Percentiles rank a stretch among this genome's conserved stretches.
Conservation (phyloP, 2,797 vertebrate genomes). For the Ptychadena robeensis region DNA sequence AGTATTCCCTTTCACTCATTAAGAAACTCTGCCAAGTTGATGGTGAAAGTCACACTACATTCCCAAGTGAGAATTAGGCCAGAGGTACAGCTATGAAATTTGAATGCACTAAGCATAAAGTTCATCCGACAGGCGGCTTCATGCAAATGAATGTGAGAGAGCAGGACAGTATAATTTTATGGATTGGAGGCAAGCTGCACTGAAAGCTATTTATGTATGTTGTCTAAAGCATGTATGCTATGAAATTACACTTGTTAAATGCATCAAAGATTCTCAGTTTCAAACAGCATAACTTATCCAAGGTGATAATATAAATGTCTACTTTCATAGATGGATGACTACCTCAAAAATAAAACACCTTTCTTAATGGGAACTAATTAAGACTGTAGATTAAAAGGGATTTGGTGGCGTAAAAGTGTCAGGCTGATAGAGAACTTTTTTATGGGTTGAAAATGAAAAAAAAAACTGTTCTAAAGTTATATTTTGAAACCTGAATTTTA, state of each 20-base stretch:
- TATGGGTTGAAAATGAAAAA: slow-evolving; percentile 18
- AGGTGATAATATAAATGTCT: slow-evolving; percentile 65
- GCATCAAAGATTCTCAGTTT: slow-evolving; percentile 56
- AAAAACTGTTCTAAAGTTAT: slow-evolving; percentile 7
- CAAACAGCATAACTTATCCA: slow-evolving; percentile 64
- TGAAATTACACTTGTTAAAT: slow-evolving; percentile 66
- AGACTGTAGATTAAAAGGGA: slow-evolving; percentile 66
- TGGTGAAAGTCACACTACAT: slow-evolving; percentile 73
- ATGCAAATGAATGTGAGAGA: slow-evolving; percentile 54
- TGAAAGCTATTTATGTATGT: slow-evolving; percentile 53
- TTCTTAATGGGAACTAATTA: slow-evolving; percentile 69
- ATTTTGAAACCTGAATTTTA: not conserved
- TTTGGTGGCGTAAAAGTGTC: slow-evolving; percentile 63
- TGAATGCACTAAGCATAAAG: slow-evolving; percentile 67
- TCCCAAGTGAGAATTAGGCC: slow-evolving; percentile 68
- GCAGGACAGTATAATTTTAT: slow-evolving; percentile 41
- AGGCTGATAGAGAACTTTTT: slow-evolving; percentile 61
- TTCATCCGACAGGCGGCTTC: slow-evolving; percentile 62
- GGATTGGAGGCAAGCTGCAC: slow-evolving; percentile 61
- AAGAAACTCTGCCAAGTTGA: slow-evolving; percentile 75
- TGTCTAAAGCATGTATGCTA: slow-evolving; percentile 59
- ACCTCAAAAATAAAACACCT: slow-evolving; percentile 61
- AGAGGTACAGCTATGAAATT: slow-evolving; percentile 61
- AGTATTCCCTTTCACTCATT: slow-evolving; percentile 76
- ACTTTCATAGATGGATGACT: slow-evolving; percentile 66